A percentile compares a stretch with the other conserved stretches of the same genome.
Conservation (phyloP, 2,888 invertebrate species). For the Choreutis nemorana region DNA sequence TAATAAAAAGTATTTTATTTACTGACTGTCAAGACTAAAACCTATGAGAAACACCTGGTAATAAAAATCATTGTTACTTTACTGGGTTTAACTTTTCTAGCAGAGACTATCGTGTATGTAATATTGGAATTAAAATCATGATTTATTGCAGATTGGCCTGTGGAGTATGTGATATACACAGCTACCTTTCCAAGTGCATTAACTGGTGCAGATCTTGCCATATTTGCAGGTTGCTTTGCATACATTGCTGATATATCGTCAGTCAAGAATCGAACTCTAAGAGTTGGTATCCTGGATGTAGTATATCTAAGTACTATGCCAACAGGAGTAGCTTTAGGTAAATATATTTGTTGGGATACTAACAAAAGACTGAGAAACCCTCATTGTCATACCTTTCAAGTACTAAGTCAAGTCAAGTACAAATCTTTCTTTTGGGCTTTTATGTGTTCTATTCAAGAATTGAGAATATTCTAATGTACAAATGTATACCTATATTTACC, state of each 20-base stretch:
- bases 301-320: constrained; percentile 86
- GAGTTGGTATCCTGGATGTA: constrained; percentile 84
- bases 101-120: background rate
- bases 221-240: constrained; percentile 80
- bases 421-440: too few relatives aligned
- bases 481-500: background rate
- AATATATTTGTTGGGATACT: constrained; percentile 18
- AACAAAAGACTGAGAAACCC: too few relatives aligned
- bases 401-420: too few relatives aligned
- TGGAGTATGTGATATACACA: constrained; percentile 77
- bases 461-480: too few relatives aligned
- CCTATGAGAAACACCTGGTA: too few relatives aligned
- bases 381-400: too few relatives aligned
- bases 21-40: too few relatives aligned
- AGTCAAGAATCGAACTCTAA: constrained; percentile 72
- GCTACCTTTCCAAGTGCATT: constrained; percentile 80
- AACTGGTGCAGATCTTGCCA: constrained; percentile 81
- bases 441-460: too few relatives aligned
- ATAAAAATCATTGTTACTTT: too few relatives aligned
- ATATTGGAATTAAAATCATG: constrained; percentile 1
- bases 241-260: constrained; percentile 83
- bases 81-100: too few relatives aligned
- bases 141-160: constrained; percentile 68
- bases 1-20: too few relatives aligned
- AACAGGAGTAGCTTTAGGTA: constrained; percentile 78